Conservation (phyloP, 2,888 invertebrate species). For the Drosophila silvestris region DNA sequence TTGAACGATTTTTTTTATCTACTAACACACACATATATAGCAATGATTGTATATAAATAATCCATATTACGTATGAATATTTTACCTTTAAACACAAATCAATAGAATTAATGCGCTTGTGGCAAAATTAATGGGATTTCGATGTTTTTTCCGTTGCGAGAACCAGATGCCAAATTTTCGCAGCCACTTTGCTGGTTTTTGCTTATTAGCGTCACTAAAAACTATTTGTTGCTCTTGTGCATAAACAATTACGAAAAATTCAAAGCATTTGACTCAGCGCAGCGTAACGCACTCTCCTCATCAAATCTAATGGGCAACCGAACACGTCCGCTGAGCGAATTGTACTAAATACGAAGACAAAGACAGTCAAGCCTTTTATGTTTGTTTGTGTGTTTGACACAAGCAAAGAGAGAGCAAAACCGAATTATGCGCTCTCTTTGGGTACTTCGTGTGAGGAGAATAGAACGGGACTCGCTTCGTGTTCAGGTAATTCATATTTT, state of each 20-base stretch:
- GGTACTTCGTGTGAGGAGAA: slow-evolving; percentile 10
- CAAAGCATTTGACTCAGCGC: slow-evolving; percentile 20
- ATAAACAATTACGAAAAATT: slow-evolving; percentile 42
- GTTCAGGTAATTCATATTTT: slow-evolving; percentile 21
- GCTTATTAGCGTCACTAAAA: slow-evolving; percentile 45
- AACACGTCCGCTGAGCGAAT: slow-evolving; percentile 33
- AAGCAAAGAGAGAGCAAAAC: slow-evolving; percentile 10
- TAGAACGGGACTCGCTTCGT: slow-evolving; percentile 5
- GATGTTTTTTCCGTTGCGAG: slow-evolving; percentile 11
- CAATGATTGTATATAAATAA: slow-evolving; percentile 2
- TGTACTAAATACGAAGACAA: slow-evolving; percentile 38
- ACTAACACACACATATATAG: slow-evolving; percentile 1
- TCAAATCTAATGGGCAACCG: slow-evolving; percentile 21
- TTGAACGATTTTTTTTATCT: slow-evolving; percentile 24
- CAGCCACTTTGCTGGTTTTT: slow-evolving; percentile 20
- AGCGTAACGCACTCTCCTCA: not conserved
- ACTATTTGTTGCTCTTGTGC: slow-evolving; percentile 35
- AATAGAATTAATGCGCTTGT: slow-evolving; percentile 22
- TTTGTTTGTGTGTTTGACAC: slow-evolving; percentile 11
- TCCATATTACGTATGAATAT: slow-evolving; percentile 4
- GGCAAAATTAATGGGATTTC: slow-evolving; percentile 25
- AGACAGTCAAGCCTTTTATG: slow-evolving; percentile 26
- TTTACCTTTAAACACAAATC: slow-evolving; percentile 46
- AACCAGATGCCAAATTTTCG: slow-evolving; percentile 34
- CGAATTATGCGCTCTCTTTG: slow-evolving; percentile 6